These are phyloP conservation scores for Netelia virgata DNA, from an alignment of 2,888 invertebrate species.

Conservation along the genomic window DNA sequence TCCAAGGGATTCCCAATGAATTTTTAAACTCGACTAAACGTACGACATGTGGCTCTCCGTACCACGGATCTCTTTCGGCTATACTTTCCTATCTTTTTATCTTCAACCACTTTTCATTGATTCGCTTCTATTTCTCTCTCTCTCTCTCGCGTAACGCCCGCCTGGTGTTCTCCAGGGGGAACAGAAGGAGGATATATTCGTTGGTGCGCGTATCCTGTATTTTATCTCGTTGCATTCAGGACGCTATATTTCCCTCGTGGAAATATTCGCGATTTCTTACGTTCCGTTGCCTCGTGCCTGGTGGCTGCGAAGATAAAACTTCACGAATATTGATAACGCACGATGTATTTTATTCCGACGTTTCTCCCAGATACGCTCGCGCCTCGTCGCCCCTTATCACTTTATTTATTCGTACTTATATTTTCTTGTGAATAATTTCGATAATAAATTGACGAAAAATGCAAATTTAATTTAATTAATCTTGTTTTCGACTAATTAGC, in stretches of 20 bases:
- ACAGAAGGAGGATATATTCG: not conserved
- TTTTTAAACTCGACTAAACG: slow-evolving; percentile 43
- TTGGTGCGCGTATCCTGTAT: not conserved
- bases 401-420: too few species aligned
- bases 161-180: too few species aligned
- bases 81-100: not conserved
- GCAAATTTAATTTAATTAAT: too few species aligned
- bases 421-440: too few species aligned
- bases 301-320: slow-evolving; percentile 1
- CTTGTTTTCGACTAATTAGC: too few species aligned
- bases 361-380: too few species aligned
- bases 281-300: not conserved
- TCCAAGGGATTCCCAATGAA: slow-evolving; percentile 49
- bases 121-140: not conserved
- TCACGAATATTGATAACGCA: not conserved
- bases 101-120: not conserved
- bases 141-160: not conserved
- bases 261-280: slow-evolving; percentile 33
- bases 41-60: slow-evolving; percentile 1
- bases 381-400: too few species aligned
- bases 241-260: slow-evolving; percentile 11
- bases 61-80: not conserved
- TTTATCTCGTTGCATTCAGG: slow-evolving; percentile 8
- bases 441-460: too few species aligned
- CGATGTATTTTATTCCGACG: too few species aligned